Evolutionary conservation across 37 sponge, comb jelly and placozoan genomes (phyloP), one percentile per base, ranked within the genome.

Genomic region (Theonella swinhoei): DNA sequence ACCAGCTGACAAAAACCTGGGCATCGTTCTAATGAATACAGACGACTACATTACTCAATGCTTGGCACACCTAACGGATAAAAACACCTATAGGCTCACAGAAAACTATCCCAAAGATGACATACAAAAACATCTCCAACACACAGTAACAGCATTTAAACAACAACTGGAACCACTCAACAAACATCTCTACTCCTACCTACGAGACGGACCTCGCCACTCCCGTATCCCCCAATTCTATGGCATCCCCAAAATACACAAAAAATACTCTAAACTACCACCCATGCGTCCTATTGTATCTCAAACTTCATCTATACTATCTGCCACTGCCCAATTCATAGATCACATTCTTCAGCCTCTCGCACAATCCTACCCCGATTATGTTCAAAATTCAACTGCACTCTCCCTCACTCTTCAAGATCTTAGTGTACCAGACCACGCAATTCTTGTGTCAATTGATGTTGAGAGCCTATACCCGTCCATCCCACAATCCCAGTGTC

Each of bases 261-360:
- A 76, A 76, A 60, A 60, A 33, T 76, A 35, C 64, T 14, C 54
- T 4, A 4, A 23, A 9, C 75, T 74, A 32, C 82, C 82, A 59
- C 82, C 82, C 14, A 28, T 81, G 14, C 58, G 82, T 2, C 82
- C 82, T 33, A 81, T 81, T 20, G 72, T 81, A 30, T 58, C 82
- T 4, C 82, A 81, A 23, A 32, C 72, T 28, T 39, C 37, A 11
- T 81, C 82, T 1, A 61, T 71, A 58, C 72, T 81, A 2, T 32
- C 63, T 4, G 59, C 47, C 4, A 81, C 73, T 25, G 82, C 82
- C 5, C 61, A 71, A 26, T 31, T 81, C 14, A 71, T 81, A 1
- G 82, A 81, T 37, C 82, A 81, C 30, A 24, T 70, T 1, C 73
- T 81, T 22, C 82, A 81, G 39, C 82, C 82, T 5, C 72, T 81